Percentiles rank a stretch among this genome's conserved stretches.
Evolutionary conservation across 2,888 invertebrate genomes (phyloP).

Genomic region (Lepetodrilus schrolli): DNA sequence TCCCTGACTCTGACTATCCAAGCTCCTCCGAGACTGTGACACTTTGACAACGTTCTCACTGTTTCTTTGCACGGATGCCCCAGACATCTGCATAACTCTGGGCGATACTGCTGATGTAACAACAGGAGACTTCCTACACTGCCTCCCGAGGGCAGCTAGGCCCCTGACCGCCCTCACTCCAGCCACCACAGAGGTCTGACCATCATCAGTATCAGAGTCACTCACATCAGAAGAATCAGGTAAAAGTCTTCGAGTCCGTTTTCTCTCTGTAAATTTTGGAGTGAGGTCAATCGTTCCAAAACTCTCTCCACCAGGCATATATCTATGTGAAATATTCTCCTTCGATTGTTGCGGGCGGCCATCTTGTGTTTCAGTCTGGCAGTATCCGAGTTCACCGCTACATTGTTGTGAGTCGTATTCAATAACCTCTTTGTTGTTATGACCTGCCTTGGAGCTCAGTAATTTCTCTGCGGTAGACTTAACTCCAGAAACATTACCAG

Average conservation of each 20-base stretch:
- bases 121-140: neutral
- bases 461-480: neutral
- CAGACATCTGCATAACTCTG: too few relatives aligned
- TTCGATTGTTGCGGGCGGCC: neutral
- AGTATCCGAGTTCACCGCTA: neutral
- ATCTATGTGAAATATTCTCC: neutral
- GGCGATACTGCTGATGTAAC: neutral
- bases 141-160: neutral
- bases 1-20: too few relatives aligned
- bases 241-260: neutral
- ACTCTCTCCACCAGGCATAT: slow-evolving; percentile 11
- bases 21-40: too few relatives aligned
- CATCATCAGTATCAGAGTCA: neutral
- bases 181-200: neutral
- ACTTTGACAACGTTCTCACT: too few relatives aligned
- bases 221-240: neutral
- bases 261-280: neutral
- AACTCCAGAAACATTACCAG: neutral
- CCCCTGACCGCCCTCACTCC: slow-evolving; percentile 1
- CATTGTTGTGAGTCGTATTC: neutral
- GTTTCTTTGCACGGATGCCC: too few relatives aligned
- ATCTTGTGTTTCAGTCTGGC: neutral
- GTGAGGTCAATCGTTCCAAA: slow-evolving; percentile 23
- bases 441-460: neutral
- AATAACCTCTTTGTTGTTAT: neutral